Evolutionary conservation across 2,797 vertebrate species (phyloP), one percentile per base, ranked within the genome.

Genomic region (Pygocentrus nattereri): DNA sequence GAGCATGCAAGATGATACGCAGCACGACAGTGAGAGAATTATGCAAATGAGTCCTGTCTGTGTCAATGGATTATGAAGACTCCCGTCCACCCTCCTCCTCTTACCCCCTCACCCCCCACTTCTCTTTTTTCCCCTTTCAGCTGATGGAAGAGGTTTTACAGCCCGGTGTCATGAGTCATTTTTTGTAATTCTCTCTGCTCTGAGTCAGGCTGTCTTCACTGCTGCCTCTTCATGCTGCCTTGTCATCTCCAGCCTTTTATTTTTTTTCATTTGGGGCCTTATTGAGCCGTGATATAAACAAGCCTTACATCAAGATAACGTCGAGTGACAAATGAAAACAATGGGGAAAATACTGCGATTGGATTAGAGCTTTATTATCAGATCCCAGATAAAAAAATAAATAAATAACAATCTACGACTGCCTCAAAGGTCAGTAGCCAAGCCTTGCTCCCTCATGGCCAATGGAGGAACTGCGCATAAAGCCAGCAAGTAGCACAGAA

Each of bases 31-130:
- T 81, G 25, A 73, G 85, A 81, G 84, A 90, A 94, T 93, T 94
- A 94, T 93, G 92, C 88, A 93, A 93, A 94, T 90, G 47, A 93
- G 91, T 91, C 91, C 88, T 84, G 83, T 86, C 88, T 88, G 85
- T 90, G 91, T 93, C 90, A 92, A 91, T 93, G 87, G 88, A 93
- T 93, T 92, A 92, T 86, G 88, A 88, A 80, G 0, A 85, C 83
- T 72, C 83, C 85, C 90, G 89, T 88, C 89, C 84, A 54, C 83
- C 54, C 79, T 81, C 85, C 76, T 88, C 83, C 41, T 50, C 84
- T 61, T 82, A 84, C 64, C 41, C 49, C 84, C 58, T 79, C 83
- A 56, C 13, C 0, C 65, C n/a, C 18, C 38, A 27, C 25, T 21
- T 5, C 68, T n/a, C 10, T 83, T 70, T 50, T 59, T 18, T 58